These are phyloP conservation scores for Malurus leucopterus DNA, from an alignment of 2,797 vertebrate species.

Conservation along the genomic window DNA sequence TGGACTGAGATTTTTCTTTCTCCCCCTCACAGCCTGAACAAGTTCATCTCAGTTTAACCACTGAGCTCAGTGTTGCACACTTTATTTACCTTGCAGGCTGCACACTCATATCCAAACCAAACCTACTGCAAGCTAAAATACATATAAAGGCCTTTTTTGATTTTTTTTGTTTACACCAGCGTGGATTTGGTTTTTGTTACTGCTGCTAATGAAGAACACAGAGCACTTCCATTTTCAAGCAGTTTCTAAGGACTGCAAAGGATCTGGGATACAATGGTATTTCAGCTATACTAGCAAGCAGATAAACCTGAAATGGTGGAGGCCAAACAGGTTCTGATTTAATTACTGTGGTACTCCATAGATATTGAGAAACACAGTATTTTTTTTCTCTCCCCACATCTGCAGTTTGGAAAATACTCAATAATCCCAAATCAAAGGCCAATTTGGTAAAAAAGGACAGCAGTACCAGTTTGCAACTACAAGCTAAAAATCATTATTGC, in stretches of 20 bases:
- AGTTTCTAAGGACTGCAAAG: not conserved
- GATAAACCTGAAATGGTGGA: not conserved
- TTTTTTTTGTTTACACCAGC: not conserved
- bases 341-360: not conserved
- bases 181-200: not conserved
- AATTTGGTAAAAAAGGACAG: not conserved
- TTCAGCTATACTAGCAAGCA: not conserved
- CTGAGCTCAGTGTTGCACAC: not conserved
- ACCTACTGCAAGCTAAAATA: not conserved
- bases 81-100: not conserved
- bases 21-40: not conserved
- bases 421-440: not conserved
- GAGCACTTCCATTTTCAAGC: not conserved
- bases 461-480: not conserved
- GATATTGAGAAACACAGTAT: not conserved
- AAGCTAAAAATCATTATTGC: not conserved
- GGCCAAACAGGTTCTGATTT: not conserved
- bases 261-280: not conserved
- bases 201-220: not conserved
- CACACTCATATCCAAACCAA: not conserved
- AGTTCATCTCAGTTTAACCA: not conserved
- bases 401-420: not conserved
- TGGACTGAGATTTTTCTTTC: not conserved
- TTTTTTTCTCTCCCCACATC: not conserved
- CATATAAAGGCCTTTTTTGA: rapidly evolving